phyloP scores from a whole-genome alignment of 1,140 invertebrate genomes.

The Cydia fagiglandana region DNA sequence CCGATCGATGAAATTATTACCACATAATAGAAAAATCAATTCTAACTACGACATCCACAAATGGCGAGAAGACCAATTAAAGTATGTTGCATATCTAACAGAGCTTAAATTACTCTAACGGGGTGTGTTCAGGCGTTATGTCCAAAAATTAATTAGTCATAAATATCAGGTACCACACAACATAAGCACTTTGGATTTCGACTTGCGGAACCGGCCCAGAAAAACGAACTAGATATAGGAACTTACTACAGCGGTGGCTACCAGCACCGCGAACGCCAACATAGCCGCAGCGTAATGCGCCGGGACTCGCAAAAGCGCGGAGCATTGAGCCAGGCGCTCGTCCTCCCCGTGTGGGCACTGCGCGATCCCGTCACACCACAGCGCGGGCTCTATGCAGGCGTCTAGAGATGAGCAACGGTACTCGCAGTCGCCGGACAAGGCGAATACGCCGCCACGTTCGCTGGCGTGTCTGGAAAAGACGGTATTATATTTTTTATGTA shows the following conservation, averaged over 20 bases:
- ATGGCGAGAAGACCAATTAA: no score
- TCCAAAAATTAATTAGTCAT: no score
- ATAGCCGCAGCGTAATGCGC: conserved; percentile 84
- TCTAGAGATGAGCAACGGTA: conserved; percentile 91
- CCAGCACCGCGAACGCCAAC: conserved; percentile 66
- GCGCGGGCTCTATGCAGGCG: conserved; percentile 91
- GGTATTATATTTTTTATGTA: neutral
- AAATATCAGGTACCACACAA: no score
- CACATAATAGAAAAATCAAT: no score
- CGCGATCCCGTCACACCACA: conserved; percentile 92
- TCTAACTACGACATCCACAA: no score
- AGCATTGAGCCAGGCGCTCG: conserved; percentile 89
- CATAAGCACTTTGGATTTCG: no score
- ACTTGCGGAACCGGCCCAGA: no score
- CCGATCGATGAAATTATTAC: no score
- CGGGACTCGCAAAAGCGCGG: conserved; percentile 85
- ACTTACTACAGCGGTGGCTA: conserved; percentile 64
- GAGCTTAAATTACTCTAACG: no score
- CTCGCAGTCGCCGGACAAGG: conserved; percentile 85
- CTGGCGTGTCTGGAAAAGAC: conserved; percentile 60
- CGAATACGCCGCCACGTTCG: conserved; percentile 77
- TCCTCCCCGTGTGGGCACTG: conserved; percentile 94
- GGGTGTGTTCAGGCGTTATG: no score
- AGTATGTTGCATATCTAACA: no score
- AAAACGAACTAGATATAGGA: no score